A percentile compares a stretch with the other conserved stretches of the same genome.
Conservation (phyloP, 2,797 vertebrate species). For the Gephyroberyx darwinii region DNA sequence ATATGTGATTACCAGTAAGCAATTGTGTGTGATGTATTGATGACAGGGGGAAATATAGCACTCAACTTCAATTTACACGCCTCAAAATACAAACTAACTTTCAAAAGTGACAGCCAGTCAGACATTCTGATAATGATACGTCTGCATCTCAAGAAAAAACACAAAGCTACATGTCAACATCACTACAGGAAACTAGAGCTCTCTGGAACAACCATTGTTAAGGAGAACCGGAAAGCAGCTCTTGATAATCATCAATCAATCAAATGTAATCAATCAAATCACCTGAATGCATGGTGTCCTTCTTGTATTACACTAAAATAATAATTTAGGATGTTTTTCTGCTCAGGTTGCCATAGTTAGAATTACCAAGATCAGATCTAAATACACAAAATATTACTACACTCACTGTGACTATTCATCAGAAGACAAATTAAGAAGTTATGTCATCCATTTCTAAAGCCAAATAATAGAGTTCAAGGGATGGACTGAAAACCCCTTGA, state of each 20-base stretch:
- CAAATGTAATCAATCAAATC: constrained; percentile 37
- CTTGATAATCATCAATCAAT: constrained; percentile 18
- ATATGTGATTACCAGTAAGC: background rate
- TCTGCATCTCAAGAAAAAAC: constrained; percentile 11
- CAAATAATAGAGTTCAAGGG: background rate
- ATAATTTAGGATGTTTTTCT: background rate
- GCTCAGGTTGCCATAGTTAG: constrained; percentile 22
- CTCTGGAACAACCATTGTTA: constrained; percentile 7
- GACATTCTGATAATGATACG: constrained; percentile 7
- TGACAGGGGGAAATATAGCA: background rate
- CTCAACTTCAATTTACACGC: background rate
- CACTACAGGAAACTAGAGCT: background rate
- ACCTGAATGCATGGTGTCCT: background rate
- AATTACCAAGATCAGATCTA: constrained; percentile 33
- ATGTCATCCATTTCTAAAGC: constrained; percentile 6
- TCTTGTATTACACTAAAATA: constrained; percentile 33
- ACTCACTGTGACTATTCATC: constrained; percentile 4
- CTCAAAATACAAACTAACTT: background rate
- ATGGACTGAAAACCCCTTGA: constrained; percentile 7
- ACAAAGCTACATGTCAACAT: constrained; percentile 9
- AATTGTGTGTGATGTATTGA: background rate
- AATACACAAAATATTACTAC: constrained; percentile 28
- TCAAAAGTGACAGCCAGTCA: background rate
- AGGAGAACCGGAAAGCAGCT: constrained; percentile 15
- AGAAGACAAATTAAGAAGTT: background rate